Evolutionary conservation across 2,113 vertebrate species (phyloP).

Genomic region (Stigmatopora nigra): DNA sequence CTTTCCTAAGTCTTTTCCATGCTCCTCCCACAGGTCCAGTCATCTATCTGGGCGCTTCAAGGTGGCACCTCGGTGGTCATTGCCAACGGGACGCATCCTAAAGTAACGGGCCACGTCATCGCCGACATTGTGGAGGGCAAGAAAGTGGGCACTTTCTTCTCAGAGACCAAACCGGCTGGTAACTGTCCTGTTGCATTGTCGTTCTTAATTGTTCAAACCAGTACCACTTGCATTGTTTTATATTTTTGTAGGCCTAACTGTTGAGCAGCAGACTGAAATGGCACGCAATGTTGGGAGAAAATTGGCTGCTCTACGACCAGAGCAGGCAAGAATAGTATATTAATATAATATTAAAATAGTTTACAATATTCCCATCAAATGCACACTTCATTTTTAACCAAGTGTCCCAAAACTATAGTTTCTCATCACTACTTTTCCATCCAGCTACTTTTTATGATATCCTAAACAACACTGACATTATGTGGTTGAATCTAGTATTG

Average conservation of each 20-base stretch:
- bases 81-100: conserved; percentile 91
- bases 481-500: conserved; percentile 11
- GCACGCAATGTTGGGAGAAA: conserved; percentile 79
- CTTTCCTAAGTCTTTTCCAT: not conserved
- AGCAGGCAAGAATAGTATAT: conserved; percentile 70
- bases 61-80: conserved; percentile 95
- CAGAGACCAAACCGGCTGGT: conserved; percentile 97
- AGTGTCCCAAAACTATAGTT: not conserved
- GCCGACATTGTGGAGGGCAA: conserved; percentile 96
- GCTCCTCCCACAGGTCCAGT: conserved; percentile 77
- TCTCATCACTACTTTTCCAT: not conserved
- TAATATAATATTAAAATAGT: too few relatives aligned
- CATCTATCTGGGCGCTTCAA: conserved; percentile 92
- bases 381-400: not conserved
- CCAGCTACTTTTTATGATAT: not conserved
- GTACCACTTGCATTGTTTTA: not conserved
- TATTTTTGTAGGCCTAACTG: conserved; percentile 77
- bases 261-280: conserved; percentile 93
- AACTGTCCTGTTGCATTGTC: conserved; percentile 37
- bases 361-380: not conserved
- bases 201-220: not conserved
- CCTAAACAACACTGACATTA: conserved; percentile 23
- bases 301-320: conserved; percentile 80
- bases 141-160: conserved; percentile 97
- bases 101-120: conserved; percentile 95